Evolutionary conservation across 2,888 invertebrate species (phyloP), one percentile per base, ranked within the genome.

Genomic region (Dynastes tityus): DNA sequence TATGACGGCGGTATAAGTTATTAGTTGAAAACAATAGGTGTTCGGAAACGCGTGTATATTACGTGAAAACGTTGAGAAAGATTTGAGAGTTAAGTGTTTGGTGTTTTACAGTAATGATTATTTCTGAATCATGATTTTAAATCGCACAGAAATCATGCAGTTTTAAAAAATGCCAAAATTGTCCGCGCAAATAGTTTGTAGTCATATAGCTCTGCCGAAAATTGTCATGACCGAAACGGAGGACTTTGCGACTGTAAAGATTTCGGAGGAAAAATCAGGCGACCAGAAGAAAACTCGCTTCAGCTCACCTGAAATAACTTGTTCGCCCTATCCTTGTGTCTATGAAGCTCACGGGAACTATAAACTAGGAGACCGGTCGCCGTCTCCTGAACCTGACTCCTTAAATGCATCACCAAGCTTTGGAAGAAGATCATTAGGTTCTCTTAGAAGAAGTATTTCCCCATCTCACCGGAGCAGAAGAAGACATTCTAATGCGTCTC

Each of bases 281-380:
- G 53, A 63, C 11, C 29, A 49, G 11, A 70, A 70, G 63, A 70
- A 61, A 6, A 71, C 76, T 61, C 55, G 53, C 11, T 29, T 74
- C 51, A 71, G 80, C 45, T 87, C 87, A 4, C 88, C 88, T 49
- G 86, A 86, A 81, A 89, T 89, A 53, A 87, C 86, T 45, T 89
- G 88, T 82, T 88, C 87, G 4, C 88, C 88, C 0, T 88, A 86
- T 16, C 88, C 88, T 2, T 88, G 88, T 77, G 83, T 87, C 67
- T 88, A 85, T 80, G 88, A 88, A 79, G 81, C 82, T 49, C n/a
- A 84, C 6, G 81, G 81, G 2, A 27, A 40, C 13, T 22, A 3
- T 13, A 40, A 32, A 5, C 77, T 22, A 6, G 37, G 49, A 45
- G 65, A 77, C 73, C 73, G 79, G 5, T 84, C 86, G 2, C 86